A percentile compares a stretch with the other conserved stretches of the same genome.
phyloP scores from a whole-genome alignment of 2,113 vertebrate species.

The Marmota flaviventris region DNA sequence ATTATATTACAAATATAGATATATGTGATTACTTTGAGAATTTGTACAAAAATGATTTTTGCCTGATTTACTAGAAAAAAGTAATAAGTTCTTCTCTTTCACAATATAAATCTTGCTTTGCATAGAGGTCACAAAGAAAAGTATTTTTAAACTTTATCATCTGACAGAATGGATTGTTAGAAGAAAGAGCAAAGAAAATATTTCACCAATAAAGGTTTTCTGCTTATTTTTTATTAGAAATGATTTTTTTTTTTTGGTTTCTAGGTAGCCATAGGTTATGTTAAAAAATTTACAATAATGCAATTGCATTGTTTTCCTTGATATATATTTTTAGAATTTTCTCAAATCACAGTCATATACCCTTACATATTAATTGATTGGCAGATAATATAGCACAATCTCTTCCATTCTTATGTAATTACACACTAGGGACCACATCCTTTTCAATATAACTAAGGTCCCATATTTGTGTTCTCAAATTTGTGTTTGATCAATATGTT shows the following conservation, averaged over 20 bases:
- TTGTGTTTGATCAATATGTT: slow-evolving; percentile 60
- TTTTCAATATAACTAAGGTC: background rate
- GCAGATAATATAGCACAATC: background rate
- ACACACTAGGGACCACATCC: background rate
- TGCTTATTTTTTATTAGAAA: background rate
- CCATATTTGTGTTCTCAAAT: background rate
- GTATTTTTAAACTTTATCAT: slow-evolving; percentile 24
- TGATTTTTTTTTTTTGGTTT: background rate
- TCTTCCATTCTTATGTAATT: background rate
- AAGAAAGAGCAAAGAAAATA: slow-evolving; percentile 41
- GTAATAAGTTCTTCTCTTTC: background rate
- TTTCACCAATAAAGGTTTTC: background rate
- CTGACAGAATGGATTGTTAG: background rate
- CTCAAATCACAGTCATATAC: background rate
- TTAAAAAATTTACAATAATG: background rate
- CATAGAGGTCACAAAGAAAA: background rate
- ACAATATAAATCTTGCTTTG: background rate
- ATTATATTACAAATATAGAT: background rate
- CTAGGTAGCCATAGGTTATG: background rate
- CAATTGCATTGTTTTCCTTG: background rate
- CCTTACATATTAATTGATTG: background rate
- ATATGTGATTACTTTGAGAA: background rate
- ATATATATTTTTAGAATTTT: slow-evolving; percentile 5
- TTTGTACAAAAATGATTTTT: background rate
- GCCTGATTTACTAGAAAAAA: background rate